Evolutionary conservation across 2,113 vertebrate species (phyloP), one percentile per base, ranked within the genome.

Genomic region (Rattus rattus): DNA sequence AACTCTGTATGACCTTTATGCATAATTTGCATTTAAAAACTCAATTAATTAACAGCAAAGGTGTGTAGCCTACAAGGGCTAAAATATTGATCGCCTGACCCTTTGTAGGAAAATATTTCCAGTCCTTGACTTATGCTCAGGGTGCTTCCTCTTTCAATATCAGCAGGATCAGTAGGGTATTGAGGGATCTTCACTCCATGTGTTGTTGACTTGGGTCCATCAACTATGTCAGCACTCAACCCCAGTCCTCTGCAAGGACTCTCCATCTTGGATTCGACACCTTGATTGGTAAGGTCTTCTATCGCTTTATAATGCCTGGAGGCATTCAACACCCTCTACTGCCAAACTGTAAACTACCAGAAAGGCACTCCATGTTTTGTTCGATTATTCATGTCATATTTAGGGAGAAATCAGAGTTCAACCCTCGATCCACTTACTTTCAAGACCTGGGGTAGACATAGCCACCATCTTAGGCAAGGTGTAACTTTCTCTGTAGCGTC

Each of bases 191-290:
- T 22, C 17, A 49, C 43, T 13, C 5, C 13, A 12, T 17, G 10
- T 47, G 2, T 26, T 49, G 65, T 90, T 33, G 20, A 3, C n/a
- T 17, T 47, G 26, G 30, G 7, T 26, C 43, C 47, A 33, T 1
- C 14, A 56, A 13, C 83, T 24, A 3, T 33, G 43, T 52, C 4
- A 2, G 61, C 30, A 59, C 69, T 36, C 0, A 9, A 24, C 67
- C 1, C 63, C 22, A 13, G 0, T 13, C 39, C 20, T 14, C 72
- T n/a, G 10, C 0, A 0, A 2, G 22, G 10, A 16, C 26, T 65
- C 36, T 22, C 72, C 52, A 43, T 2, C 20, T 73, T 70, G 49
- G 65, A 81, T 16, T 65, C 20, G 13, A 24, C 7, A 14, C n/a
- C 52, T 47, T 1, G 1, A 43, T 75, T 63, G 26, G 56, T 80